Evolutionary conservation across 2,113 vertebrate species (phyloP), one percentile per base, ranked within the genome.

Genomic region (Ariopsis seemanni): DNA sequence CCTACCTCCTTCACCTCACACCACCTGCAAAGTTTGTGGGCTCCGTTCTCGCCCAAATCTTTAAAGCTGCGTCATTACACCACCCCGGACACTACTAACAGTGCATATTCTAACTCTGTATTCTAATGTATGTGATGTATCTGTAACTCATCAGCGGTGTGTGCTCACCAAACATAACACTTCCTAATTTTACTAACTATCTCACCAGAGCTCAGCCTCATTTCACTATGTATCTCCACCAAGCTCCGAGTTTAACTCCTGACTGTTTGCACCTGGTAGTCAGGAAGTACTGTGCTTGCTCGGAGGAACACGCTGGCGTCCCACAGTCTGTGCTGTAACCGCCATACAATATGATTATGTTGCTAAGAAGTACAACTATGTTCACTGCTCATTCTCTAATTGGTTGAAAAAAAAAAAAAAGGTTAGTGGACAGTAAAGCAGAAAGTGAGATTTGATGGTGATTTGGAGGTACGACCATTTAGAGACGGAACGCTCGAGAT

Each of bases 201-300:
- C 60, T 84, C 55, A 52, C 20, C 20, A 25, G 0, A 42, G 50
- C 72, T 78, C 12, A 30, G 75, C 42, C 81, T 84, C 7, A 83
- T 87, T 87, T 87, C 8, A 87, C 81, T 77, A 50, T 53, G 60
- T 88, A 88, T 84, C 82, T 78, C 81, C 18, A 1, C 10, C 60
- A 52, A 57, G 82, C 78, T 83, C 72, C 17, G 67, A 25, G 67
- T 83, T 84, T 78, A 77, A 65, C 50, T 83, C 55, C 72, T 60
- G 65, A 2, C 17, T 75, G 58, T 75, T 83, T 75, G 30, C 25
- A 55, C 69, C 20, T 42, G 10, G 82, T 82, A 30, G 65, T 67
- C 75, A 30, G 48, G 62, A 80, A 67, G 60, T 14, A 14, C 11
- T 55, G 25, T 30, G 18, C 77, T 80, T 80, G 75, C 62, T 86